A percentile compares a stretch with the other conserved stretches of the same genome.
These are phyloP conservation scores for Chondrilla cf. caribensis DNA, from an alignment of 37 sponge, comb jelly and placozoan species.

Conservation along the genomic window DNA sequence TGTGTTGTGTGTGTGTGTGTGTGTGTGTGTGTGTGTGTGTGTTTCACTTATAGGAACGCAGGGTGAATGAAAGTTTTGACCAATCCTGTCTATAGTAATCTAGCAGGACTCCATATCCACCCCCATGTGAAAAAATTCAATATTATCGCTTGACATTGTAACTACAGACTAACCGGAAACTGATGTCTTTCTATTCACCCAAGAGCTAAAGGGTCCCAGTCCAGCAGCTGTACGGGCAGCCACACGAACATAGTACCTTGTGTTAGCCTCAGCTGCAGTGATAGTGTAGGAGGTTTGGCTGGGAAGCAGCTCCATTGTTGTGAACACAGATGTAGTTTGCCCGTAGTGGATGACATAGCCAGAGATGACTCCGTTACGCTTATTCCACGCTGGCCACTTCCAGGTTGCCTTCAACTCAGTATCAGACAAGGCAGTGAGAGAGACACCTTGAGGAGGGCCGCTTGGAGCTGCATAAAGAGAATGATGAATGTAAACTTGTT, in stretches of 20 bases:
- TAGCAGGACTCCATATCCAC: too few relatives aligned
- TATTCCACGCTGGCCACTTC: background rate
- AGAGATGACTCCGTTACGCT: background rate
- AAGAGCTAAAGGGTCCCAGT: background rate
- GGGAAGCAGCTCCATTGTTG: background rate
- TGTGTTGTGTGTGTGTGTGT: too few relatives aligned
- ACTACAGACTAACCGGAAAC: background rate
- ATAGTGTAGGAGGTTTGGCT: background rate
- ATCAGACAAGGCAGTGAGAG: background rate
- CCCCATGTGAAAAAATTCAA: too few relatives aligned
- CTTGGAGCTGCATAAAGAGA: background rate
- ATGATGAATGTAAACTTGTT: too few relatives aligned
- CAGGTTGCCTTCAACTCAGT: background rate
- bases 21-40: too few relatives aligned
- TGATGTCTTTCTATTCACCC: background rate
- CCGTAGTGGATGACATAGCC: background rate
- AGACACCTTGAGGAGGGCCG: background rate
- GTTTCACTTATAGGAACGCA: too few relatives aligned
- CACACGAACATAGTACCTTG: background rate
- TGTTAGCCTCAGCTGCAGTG: background rate
- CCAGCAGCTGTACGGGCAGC: constrained; percentile 3
- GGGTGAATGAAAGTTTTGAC: too few relatives aligned
- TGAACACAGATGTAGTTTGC: too few relatives aligned
- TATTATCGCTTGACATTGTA: too few relatives aligned
- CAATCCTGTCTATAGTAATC: too few relatives aligned